phyloP scores from a whole-genome alignment of 2,797 vertebrate species.

The Chiroxiphia lanceolata region DNA sequence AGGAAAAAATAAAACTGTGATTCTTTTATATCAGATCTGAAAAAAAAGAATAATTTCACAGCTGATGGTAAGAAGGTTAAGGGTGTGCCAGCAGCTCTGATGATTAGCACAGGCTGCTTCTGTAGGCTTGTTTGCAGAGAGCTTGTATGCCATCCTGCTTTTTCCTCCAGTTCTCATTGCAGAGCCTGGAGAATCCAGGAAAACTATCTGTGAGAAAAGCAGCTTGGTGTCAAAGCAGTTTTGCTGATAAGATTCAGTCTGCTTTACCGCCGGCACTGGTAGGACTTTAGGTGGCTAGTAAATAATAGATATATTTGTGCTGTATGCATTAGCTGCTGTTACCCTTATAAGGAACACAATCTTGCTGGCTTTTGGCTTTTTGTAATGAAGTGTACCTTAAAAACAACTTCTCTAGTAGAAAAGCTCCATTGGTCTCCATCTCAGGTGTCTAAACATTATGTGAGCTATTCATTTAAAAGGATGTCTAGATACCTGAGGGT shows the following conservation, averaged over 20 bases:
- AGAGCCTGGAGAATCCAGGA: not conserved
- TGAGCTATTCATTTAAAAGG: slow-evolving; percentile 20
- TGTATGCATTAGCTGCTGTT: slow-evolving; percentile 16
- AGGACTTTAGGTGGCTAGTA: slow-evolving; percentile 39
- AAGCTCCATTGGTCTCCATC: not conserved
- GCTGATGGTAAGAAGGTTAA: slow-evolving; percentile 44
- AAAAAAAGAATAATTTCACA: slow-evolving; percentile 22
- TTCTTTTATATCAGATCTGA: not conserved
- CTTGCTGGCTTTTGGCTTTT: not conserved
- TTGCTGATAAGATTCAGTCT: slow-evolving; percentile 66
- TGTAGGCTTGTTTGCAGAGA: not conserved
- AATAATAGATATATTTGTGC: slow-evolving; percentile 51
- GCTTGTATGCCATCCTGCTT: not conserved
- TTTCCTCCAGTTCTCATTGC: slow-evolving; percentile 4
- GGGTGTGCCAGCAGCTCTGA: not conserved
- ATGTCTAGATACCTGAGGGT: not conserved
- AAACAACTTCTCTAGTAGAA: not conserved
- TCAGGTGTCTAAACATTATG: not conserved
- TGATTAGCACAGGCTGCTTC: not conserved
- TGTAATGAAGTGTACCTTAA: not conserved
- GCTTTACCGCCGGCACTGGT: not conserved
- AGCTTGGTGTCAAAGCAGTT: slow-evolving; percentile 29
- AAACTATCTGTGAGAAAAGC: slow-evolving; percentile 15
- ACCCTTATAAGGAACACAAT: not conserved
- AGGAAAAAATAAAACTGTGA: not conserved